Conservation (phyloP, 2,797 vertebrate species). For the Podarcis siculus region DNA sequence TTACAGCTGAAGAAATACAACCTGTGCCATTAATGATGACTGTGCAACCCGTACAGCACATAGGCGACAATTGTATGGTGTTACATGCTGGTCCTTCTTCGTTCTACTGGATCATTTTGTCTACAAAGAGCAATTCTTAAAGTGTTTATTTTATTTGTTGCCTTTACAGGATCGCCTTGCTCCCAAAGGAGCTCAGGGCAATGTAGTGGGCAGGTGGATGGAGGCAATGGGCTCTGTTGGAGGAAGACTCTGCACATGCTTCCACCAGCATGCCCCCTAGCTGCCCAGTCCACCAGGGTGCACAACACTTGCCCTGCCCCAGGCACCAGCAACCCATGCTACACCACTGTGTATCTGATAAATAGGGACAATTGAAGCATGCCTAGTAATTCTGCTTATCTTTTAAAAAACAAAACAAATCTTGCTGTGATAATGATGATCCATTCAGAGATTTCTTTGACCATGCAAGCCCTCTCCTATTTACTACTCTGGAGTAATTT, state of each 20-base stretch:
- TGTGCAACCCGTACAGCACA: no score
- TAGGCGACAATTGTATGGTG: not conserved
- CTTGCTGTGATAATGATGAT: not conserved
- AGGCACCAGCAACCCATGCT: no score
- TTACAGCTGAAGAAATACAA: not conserved
- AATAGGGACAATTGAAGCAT: constrained; percentile 4
- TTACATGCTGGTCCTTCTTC: not conserved
- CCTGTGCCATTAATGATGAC: no score
- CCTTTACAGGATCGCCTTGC: no score
- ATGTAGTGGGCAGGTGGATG: no score
- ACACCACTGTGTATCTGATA: not conserved
- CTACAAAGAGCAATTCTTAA: not conserved
- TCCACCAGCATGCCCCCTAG: no score
- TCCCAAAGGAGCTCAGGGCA: no score
- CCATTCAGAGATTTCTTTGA: not conserved
- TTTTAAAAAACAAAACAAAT: not conserved
- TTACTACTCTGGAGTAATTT: not conserved
- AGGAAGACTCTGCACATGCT: no score
- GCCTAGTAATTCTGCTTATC: not conserved
- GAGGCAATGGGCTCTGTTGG: no score
- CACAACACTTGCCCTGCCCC: no score
- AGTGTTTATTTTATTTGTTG: no score
- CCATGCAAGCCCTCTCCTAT: not conserved
- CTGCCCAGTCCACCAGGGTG: no score
- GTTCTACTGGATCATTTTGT: not conserved